Percentiles rank a stretch among this genome's conserved stretches.
These are phyloP conservation scores for Stictonetta naevosa DNA, from an alignment of 2,113 vertebrate genomes.

Conservation along the genomic window DNA sequence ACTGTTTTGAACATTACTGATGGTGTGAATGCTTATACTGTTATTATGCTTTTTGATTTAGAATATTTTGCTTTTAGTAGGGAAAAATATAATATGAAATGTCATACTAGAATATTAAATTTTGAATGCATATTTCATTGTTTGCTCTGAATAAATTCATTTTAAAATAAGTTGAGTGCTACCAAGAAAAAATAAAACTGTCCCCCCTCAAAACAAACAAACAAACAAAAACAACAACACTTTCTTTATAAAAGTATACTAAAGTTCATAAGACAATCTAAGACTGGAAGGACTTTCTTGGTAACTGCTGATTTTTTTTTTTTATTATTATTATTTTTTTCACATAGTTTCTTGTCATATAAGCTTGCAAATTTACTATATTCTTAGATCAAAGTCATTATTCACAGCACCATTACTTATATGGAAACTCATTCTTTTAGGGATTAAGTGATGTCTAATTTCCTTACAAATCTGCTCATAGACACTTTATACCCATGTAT, in stretches of 20 bases:
- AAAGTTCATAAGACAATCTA: not conserved
- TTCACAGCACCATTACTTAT: not conserved
- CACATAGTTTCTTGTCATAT: not conserved
- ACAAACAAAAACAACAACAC: too few relatives aligned
- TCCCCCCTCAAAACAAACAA: too few relatives aligned
- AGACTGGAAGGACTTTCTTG: not conserved
- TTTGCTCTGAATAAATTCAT: not conserved
- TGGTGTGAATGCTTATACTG: not conserved
- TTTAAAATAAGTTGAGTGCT: not conserved
- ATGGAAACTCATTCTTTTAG: not conserved
- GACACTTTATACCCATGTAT: not conserved
- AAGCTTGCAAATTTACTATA: not conserved
- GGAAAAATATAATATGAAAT: not conserved
- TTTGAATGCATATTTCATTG: not conserved
- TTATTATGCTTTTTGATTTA: not conserved
- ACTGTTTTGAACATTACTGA: not conserved
- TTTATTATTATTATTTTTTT: not conserved
- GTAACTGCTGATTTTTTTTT: not conserved
- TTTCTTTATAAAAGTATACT: not conserved
- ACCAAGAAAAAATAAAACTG: not conserved
- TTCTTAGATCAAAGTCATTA: not conserved
- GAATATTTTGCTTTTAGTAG: not conserved
- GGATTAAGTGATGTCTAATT: not conserved
- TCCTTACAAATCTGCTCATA: not conserved
- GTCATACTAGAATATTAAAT: not conserved